A percentile compares a stretch with the other conserved stretches of the same genome.
phyloP scores from a whole-genome alignment of 2,113 vertebrate species.

The Zapornia atra region DNA sequence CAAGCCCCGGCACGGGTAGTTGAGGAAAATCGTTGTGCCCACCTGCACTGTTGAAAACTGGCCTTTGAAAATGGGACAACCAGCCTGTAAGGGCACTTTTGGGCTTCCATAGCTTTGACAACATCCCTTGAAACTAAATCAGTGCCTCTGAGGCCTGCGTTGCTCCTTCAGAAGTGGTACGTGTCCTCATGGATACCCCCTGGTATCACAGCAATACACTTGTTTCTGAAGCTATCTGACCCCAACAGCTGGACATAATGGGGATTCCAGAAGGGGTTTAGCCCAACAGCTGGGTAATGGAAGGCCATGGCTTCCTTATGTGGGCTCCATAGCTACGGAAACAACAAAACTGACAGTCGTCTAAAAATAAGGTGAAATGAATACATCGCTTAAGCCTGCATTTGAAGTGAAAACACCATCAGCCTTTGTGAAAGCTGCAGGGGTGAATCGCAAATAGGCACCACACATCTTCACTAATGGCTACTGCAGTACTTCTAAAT shows the following conservation, averaged over 20 bases:
- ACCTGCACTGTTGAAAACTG: neutral
- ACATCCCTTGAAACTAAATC: neutral
- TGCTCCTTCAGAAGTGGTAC: neutral
- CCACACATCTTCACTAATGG: neutral
- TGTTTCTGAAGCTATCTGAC: constrained; percentile 71
- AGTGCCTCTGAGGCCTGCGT: neutral
- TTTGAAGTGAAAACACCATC: neutral
- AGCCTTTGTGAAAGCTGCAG: neutral
- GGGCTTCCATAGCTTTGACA: neutral
- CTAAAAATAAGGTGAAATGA: constrained; percentile 76
- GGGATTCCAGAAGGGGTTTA: constrained; percentile 78
- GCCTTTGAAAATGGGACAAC: neutral
- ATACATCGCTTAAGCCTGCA: constrained; percentile 15
- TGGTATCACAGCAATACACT: neutral
- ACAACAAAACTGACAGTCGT: constrained; percentile 81
- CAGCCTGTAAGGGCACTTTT: neutral
- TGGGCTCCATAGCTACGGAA: constrained; percentile 78
- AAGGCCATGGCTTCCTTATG: constrained; percentile 77
- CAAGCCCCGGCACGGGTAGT: neutral
- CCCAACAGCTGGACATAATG: constrained; percentile 85
- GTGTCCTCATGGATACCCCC: neutral
- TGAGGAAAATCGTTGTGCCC: neutral
- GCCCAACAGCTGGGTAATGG: constrained; percentile 83
- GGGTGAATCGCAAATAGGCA: neutral
- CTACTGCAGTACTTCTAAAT: neutral